phyloP scores from a whole-genome alignment of 2,113 vertebrate species.

The Psilopsiagon aurifrons region DNA sequence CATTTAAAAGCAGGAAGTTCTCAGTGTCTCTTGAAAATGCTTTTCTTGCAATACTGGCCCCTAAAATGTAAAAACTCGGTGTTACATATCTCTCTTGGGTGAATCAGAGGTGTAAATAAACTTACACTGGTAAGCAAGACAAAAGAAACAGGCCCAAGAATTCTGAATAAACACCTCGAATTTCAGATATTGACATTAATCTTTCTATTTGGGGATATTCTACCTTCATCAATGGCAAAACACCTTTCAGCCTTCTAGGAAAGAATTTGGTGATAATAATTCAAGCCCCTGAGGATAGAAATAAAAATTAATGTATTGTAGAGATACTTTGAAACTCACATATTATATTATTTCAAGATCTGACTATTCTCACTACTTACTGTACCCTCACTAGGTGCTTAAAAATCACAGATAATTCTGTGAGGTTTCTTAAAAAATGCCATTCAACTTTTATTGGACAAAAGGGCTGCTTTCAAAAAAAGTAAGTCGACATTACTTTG shows the following conservation, averaged over 20 bases:
- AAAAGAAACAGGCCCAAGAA: background rate
- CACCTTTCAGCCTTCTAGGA: background rate
- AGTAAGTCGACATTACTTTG: background rate
- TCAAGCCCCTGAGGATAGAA: background rate
- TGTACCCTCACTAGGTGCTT: background rate
- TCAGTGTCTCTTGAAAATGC: background rate
- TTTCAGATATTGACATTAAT: background rate
- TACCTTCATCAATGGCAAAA: background rate
- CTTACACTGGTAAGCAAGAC: background rate
- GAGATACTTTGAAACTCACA: background rate
- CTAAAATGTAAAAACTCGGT: background rate
- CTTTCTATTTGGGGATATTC: background rate
- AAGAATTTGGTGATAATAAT: background rate
- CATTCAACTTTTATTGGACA: background rate
- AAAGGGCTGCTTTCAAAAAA: background rate
- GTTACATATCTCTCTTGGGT: background rate
- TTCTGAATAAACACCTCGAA: background rate
- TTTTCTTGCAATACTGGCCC: background rate
- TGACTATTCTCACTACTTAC: background rate
- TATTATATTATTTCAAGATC: background rate
- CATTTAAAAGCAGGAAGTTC: background rate
- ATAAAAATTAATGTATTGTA: background rate
- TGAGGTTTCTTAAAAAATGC: background rate
- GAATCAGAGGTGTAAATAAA: background rate
- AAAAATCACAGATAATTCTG: background rate